Conservation (phyloP, 2,888 invertebrate genomes). For the Adelognathus sp. region DNA sequence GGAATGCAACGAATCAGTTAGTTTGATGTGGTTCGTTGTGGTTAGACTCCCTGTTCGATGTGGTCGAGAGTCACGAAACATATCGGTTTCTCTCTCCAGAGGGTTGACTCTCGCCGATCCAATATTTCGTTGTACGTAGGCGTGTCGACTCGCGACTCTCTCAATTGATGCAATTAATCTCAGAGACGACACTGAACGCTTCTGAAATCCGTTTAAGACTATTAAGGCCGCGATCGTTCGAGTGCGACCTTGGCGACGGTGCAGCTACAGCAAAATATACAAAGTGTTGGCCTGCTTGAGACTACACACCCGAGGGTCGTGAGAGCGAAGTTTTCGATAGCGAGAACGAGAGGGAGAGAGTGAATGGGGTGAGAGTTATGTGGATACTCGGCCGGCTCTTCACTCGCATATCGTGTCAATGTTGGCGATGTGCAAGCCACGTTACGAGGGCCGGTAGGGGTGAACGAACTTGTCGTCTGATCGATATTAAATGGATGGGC, state of each 20-base stretch:
- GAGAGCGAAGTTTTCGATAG: not conserved
- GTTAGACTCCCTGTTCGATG: too few relatives aligned
- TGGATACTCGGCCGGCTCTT: not conserved
- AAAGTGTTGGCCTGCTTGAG: too few relatives aligned
- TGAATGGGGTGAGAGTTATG: not conserved
- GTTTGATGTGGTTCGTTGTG: too few relatives aligned
- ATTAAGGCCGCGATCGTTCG: conserved; percentile 26
- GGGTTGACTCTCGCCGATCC: not conserved
- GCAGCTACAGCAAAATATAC: too few relatives aligned
- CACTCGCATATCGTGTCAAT: not conserved
- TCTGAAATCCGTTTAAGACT: conserved; percentile 56
- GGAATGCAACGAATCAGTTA: too few relatives aligned
- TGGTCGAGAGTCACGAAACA: too few relatives aligned
- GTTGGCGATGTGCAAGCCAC: not conserved
- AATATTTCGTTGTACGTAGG: not conserved
- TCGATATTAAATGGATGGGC: conserved; percentile 24
- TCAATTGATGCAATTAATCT: conserved; percentile 52
- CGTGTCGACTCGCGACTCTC: not conserved
- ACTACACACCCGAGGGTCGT: not conserved
- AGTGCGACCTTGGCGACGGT: not conserved
- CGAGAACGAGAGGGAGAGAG: too few relatives aligned
- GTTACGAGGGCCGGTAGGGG: conserved; percentile 2
- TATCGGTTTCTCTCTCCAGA: too few relatives aligned
- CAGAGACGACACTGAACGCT: conserved; percentile 48
- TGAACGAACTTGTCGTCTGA: conserved; percentile 23